Percentiles rank a stretch among this genome's conserved stretches.
phyloP scores from a whole-genome alignment of 2,888 invertebrate genomes.

The Willowsia nigromaculata region DNA sequence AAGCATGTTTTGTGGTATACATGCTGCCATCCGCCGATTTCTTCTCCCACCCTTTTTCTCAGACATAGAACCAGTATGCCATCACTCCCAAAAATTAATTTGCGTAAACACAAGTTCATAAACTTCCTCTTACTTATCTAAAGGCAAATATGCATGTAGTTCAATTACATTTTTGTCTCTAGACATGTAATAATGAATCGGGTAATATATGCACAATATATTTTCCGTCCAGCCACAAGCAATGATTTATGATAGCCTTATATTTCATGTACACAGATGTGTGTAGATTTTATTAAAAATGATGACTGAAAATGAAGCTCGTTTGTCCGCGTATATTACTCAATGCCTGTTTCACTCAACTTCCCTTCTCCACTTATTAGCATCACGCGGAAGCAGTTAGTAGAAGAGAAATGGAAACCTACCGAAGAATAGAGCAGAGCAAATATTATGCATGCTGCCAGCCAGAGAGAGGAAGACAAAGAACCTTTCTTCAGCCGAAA shows the following conservation, averaged over 20 bases:
- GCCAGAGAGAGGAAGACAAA: not conserved
- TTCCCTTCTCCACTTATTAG: not conserved
- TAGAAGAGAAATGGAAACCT: not conserved
- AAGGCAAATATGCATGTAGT: not conserved
- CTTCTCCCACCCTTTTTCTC: not conserved
- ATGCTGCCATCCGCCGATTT: no score
- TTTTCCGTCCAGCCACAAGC: conserved; percentile 17
- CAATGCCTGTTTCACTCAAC: conserved; percentile 20
- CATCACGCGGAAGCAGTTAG: not conserved
- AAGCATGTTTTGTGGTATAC: no score
- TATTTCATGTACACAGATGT: conserved; percentile 27
- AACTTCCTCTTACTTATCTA: not conserved
- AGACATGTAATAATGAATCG: no score
- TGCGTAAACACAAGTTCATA: conserved; percentile 4
- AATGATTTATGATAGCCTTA: conserved; percentile 39
- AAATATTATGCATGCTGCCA: not conserved
- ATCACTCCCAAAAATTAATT: not conserved
- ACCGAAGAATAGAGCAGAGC: not conserved
- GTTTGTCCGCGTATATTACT: conserved; percentile 1
- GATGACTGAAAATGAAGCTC: conserved; percentile 31
- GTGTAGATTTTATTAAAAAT: conserved; percentile 49
- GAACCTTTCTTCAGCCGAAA: no score
- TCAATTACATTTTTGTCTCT: not conserved
- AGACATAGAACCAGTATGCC: not conserved
- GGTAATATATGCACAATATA: not conserved